These are phyloP conservation scores for Gambusia affinis DNA, from an alignment of 2,113 vertebrate genomes.

Conservation along the genomic window DNA sequence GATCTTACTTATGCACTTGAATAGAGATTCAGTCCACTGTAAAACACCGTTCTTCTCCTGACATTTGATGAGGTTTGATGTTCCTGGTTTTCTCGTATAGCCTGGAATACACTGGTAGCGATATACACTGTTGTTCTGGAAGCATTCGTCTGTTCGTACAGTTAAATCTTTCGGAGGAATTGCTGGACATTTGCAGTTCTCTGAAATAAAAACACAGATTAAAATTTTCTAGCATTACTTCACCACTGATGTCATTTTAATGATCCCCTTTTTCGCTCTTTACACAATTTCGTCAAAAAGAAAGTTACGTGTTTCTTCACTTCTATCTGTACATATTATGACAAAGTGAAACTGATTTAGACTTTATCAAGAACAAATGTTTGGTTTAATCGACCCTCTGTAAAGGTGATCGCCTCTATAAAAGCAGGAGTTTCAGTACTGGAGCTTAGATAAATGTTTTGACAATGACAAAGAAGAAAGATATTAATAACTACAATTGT, in stretches of 20 bases:
- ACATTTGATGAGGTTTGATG: background rate
- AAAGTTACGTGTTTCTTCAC: background rate
- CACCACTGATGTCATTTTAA: background rate
- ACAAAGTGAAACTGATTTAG: background rate
- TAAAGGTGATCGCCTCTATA: no score
- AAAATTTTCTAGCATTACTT: no score
- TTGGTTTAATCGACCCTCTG: no score
- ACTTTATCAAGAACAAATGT: no score
- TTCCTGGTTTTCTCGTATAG: background rate
- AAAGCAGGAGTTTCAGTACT: no score
- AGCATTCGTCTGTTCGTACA: rapidly evolving
- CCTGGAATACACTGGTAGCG: background rate
- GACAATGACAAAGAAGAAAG: no score
- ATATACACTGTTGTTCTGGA: background rate
- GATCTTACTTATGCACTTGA: background rate
- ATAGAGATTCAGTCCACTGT: background rate
- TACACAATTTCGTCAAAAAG: background rate
- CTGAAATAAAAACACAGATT: conserved; percentile 4
- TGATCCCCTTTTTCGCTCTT: background rate
- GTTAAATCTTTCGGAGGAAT: background rate
- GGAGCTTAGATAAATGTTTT: no score
- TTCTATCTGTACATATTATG: background rate
- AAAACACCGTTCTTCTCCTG: background rate
- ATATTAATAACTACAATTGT: no score
- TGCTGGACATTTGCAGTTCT: background rate